Evolutionary conservation across 2,113 vertebrate genomes (phyloP).

Genomic region (Siniperca knerii): DNA sequence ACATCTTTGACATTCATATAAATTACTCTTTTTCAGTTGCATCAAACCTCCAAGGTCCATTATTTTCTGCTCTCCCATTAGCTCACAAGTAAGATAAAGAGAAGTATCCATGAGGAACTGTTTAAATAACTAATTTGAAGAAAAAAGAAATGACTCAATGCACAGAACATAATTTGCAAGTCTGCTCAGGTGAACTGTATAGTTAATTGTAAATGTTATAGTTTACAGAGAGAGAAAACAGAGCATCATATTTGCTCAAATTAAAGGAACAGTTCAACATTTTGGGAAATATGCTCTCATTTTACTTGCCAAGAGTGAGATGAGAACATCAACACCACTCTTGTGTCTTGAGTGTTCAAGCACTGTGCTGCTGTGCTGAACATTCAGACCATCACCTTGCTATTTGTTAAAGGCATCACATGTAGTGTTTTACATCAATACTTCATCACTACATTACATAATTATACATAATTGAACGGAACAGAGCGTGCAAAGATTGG

Average conservation of each 20-base stretch:
- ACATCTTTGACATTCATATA: constrained; percentile 64
- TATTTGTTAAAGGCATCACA: no score
- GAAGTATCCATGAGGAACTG: constrained; percentile 13
- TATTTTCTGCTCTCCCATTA: constrained; percentile 34
- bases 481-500: no score
- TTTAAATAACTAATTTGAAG: constrained; percentile 20
- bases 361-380: neutral
- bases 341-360: neutral
- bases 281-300: neutral
- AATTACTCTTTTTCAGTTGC: constrained; percentile 46
- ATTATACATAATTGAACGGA: no score
- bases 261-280: neutral
- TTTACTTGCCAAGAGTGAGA: neutral
- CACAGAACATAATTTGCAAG: constrained; percentile 8
- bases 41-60: constrained; percentile 37
- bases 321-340: neutral
- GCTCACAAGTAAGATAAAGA: constrained; percentile 22
- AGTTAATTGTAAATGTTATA: neutral
- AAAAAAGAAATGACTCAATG: constrained; percentile 9
- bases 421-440: no score
- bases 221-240: constrained; percentile 3
- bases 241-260: neutral
- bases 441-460: no score
- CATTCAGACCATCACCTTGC: neutral
- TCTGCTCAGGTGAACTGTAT: neutral